A percentile compares a stretch with the other conserved stretches of the same genome.
These are phyloP conservation scores for Lithodes maja DNA, from an alignment of 2,888 invertebrate species.

Conservation along the genomic window DNA sequence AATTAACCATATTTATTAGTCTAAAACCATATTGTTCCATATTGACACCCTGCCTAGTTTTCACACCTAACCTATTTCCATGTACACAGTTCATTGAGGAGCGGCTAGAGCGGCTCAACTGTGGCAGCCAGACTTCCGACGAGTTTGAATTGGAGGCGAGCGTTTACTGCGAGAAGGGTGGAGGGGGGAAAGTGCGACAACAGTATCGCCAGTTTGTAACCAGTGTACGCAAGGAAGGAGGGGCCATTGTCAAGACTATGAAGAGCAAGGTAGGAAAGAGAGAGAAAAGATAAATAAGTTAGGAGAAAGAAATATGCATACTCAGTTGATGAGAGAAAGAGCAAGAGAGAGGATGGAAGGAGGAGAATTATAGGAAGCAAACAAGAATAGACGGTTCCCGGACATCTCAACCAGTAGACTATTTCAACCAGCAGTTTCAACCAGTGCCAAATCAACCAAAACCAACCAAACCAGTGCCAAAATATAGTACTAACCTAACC, in stretches of 20 bases:
- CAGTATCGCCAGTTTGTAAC: constrained; percentile 88
- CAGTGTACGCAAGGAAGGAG: constrained; percentile 86
- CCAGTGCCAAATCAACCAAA: no score
- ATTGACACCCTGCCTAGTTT: background rate
- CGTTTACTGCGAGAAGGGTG: constrained; percentile 81
- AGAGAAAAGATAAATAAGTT: background rate
- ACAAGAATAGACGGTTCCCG: no score
- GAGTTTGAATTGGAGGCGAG: constrained; percentile 95
- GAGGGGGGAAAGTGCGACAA: constrained; percentile 80
- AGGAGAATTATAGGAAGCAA: no score
- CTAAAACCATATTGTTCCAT: no score
- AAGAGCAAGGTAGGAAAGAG: constrained; percentile 84
- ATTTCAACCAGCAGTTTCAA: no score
- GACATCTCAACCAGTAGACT: no score
- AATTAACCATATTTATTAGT: no score
- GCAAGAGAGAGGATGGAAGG: no score
- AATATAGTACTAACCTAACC: no score
- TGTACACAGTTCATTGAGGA: constrained; percentile 92
- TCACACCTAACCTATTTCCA: background rate
- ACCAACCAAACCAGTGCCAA: no score
- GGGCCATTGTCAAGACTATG: constrained; percentile 88
- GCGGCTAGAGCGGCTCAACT: constrained; percentile 91
- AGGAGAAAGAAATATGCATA: no score
- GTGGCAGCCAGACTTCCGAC: constrained; percentile 94
- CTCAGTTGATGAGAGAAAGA: no score